phyloP scores from a whole-genome alignment of 2,113 vertebrate genomes.

The Lampris incognitus region DNA sequence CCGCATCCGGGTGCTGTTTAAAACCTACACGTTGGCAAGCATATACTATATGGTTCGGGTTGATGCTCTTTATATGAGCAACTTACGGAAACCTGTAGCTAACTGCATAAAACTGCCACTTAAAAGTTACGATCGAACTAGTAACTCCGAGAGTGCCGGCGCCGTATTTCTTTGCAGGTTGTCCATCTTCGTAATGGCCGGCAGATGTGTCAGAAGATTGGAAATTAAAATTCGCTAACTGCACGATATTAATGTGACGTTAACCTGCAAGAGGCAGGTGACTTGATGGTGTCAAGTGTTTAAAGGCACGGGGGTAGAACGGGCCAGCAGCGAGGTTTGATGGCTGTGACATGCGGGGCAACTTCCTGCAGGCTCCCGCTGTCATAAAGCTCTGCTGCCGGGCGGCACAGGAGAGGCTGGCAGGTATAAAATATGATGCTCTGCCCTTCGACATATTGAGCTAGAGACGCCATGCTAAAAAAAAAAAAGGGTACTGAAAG shows the following conservation, averaged over 20 bases:
- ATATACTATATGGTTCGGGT: too few species aligned
- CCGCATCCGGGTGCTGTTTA: too few species aligned
- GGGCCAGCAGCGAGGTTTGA: background rate
- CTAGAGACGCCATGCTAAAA: conserved; percentile 36
- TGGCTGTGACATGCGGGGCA: conserved; percentile 17
- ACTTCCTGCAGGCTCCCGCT: conserved; percentile 23
- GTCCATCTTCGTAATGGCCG: background rate
- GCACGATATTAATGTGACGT: conserved; percentile 4
- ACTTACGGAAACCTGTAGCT: too few species aligned
- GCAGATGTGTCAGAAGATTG: background rate
- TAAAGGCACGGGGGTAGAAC: background rate
- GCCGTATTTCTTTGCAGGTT: background rate
- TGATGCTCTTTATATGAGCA: too few species aligned
- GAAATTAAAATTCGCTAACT: background rate
- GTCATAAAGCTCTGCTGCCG: conserved; percentile 21
- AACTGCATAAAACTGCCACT: too few species aligned
- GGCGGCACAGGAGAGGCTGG: conserved; percentile 33
- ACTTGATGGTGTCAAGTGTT: conserved; percentile 18
- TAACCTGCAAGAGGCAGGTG: conserved; percentile 2
- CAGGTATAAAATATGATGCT: conserved; percentile 22
- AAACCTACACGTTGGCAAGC: too few species aligned
- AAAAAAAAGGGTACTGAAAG: conserved; percentile 48
- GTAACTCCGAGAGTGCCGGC: too few species aligned
- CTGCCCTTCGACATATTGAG: conserved; percentile 30
- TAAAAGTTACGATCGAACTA: too few species aligned